These are phyloP conservation scores for Caerostris darwini DNA, from an alignment of 1,140 invertebrate species.

Conservation along the genomic window DNA sequence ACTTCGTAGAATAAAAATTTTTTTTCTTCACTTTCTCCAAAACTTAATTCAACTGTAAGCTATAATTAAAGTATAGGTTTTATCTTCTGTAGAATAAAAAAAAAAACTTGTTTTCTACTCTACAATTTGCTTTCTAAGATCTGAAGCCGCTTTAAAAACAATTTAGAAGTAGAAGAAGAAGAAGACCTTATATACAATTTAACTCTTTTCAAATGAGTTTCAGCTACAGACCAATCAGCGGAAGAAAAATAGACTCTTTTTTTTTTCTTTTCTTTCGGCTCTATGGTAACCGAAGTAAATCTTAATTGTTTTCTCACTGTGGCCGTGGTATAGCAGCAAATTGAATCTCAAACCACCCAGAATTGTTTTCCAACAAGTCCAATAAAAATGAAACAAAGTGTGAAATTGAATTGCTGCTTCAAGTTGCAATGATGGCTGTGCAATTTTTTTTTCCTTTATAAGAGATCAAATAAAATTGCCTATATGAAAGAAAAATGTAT, in stretches of 20 bases:
- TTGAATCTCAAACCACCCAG: conserved; percentile 51
- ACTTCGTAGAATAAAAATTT: not conserved
- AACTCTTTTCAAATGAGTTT: conserved; percentile 40
- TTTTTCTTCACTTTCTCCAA: not conserved
- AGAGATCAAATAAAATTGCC: not conserved
- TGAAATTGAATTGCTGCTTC: conserved; percentile 21
- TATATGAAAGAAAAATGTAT: no score
- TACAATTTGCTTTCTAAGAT: conserved; percentile 49
- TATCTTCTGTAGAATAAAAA: not conserved
- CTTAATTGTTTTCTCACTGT: conserved; percentile 67
- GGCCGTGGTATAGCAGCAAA: conserved; percentile 26
- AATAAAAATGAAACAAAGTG: conserved; percentile 47
- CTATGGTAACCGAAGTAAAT: conserved; percentile 18
- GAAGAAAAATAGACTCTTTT: not conserved
- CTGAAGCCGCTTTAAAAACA: conserved; percentile 64
- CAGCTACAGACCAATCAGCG: conserved; percentile 42
- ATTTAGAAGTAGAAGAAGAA: not conserved
- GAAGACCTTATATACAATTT: conserved; percentile 41
- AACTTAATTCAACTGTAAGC: conserved; percentile 32
- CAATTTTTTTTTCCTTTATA: not conserved
- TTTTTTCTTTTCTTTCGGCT: conserved; percentile 16
- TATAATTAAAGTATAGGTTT: conserved; percentile 58
- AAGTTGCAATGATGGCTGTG: not conserved
- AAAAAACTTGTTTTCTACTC: conserved; percentile 38
- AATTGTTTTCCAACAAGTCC: conserved; percentile 32